Base-by-base conservation (phyloP, 2,888 invertebrate species). In the Cancer borealis region DNA sequence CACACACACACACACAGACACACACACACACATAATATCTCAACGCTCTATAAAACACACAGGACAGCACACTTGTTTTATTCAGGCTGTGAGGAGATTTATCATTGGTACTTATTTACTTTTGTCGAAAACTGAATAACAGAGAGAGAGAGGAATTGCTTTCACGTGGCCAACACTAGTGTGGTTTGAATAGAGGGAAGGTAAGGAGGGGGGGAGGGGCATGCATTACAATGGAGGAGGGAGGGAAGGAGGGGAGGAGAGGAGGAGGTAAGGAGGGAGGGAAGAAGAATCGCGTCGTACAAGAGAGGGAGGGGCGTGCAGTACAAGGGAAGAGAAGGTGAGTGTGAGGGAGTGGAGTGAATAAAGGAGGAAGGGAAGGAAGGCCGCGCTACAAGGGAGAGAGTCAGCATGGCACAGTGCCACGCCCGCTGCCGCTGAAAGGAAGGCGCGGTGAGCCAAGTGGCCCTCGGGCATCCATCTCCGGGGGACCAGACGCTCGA, bases 1-100 rank as follows among this genome's bases (percentile, higher is more conserved):
- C 73, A 73, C 73, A 73, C 73, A 73, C 73, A 73, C 73, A 73
- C 73, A 73, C 73, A 73, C 73, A 73, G 26, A 73, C 73, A 73
- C 73, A 73, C 73, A 73, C 73, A 54, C 54, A 54, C 54, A 54
- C 54, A 54, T 54, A 54, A 54, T 14, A 17, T 3, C 10, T 54
- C 10, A 54, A 17, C 54, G 54, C 54, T 54, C 54, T 54, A 17
- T 54, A 54, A 54, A 54, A 54, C 10, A 17, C 10, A 14, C 54
- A 21, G 8, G 73, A 73, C 21, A 73, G 73, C 21, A 73, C n/a
- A 26, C 54, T 54, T 54, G 26, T 73, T 54, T 54, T 17, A 54
- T 54, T 54, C 54, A 54, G 54, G 17, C 54, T 17, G 54, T 54
- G 54, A 54, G 54, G 17, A 54, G 54, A 54, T 54, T 54, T 54